Evolutionary conservation across 2,888 invertebrate species (phyloP).

Genomic region (Drosophila buzzatii): DNA sequence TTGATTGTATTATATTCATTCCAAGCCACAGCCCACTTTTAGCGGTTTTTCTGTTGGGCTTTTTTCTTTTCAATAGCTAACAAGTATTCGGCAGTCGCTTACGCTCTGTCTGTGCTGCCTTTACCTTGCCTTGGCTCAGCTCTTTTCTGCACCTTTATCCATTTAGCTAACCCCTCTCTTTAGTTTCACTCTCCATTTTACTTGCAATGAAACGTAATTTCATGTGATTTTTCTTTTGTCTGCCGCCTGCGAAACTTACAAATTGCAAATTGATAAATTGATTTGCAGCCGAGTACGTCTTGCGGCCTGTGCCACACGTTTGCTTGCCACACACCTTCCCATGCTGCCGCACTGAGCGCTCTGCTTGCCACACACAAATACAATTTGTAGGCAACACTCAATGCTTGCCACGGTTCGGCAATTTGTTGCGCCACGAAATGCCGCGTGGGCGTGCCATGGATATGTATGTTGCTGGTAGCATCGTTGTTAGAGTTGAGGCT

Average conservation of each 20-base stretch:
- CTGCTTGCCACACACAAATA: slow-evolving; percentile 37
- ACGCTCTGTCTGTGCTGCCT: neutral
- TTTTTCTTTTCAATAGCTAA: neutral
- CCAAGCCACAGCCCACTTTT: no score
- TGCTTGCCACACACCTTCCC: neutral
- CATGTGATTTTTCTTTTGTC: slow-evolving; percentile 69
- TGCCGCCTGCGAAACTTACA: slow-evolving; percentile 47
- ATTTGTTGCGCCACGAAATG: slow-evolving; percentile 65
- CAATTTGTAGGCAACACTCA: slow-evolving; percentile 61
- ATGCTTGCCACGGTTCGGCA: slow-evolving; percentile 62
- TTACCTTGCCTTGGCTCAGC: neutral
- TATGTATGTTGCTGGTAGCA: slow-evolving; percentile 12
- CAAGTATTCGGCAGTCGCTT: neutral
- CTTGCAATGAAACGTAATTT: slow-evolving; percentile 71
- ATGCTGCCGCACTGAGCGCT: neutral
- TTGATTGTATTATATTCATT: neutral
- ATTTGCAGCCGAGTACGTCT: slow-evolving; percentile 53
- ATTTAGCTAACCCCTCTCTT: slow-evolving; percentile 8
- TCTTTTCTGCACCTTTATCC: slow-evolving; percentile 21
- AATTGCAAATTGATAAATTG: slow-evolving; percentile 79
- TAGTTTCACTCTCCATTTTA: slow-evolving; percentile 40
- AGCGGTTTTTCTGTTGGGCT: neutral
- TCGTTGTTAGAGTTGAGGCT: slow-evolving; percentile 2
- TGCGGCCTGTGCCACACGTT: slow-evolving; percentile 29
- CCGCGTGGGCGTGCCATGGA: slow-evolving; percentile 25